These are phyloP conservation scores for Butastur rufipennis DNA, from an alignment of 2,113 vertebrate genomes.

Conservation along the genomic window DNA sequence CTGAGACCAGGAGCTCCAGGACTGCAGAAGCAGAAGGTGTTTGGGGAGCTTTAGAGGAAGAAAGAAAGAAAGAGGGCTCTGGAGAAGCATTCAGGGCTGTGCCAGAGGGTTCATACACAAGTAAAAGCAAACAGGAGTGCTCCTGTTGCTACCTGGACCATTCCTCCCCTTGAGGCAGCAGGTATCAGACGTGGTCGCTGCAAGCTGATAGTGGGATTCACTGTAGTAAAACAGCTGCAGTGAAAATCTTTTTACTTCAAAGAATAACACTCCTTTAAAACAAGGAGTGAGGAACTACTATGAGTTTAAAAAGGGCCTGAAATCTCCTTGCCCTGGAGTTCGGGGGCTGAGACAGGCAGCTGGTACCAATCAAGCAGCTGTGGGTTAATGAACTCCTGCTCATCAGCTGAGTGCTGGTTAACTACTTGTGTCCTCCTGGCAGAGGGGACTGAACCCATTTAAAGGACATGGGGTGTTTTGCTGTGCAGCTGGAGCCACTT, in stretches of 20 bases:
- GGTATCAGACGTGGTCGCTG: too few species aligned
- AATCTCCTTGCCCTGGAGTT: not conserved
- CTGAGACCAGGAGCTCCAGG: not conserved
- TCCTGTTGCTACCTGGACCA: not conserved
- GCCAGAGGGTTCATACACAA: accelerated
- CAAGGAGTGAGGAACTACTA: not conserved
- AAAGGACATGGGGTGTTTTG: not conserved
- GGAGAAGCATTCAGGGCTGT: not conserved
- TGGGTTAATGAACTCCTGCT: not conserved
- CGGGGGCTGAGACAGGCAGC: not conserved
- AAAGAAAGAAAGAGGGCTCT: not conserved
- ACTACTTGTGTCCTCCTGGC: not conserved
- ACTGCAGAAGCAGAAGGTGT: not conserved
- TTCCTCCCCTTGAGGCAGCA: not conserved
- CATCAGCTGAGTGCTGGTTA: not conserved
- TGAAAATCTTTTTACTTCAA: not conserved
- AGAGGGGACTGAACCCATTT: not conserved
- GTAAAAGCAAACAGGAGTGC: not conserved
- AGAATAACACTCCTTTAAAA: not conserved
- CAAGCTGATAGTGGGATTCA: not conserved
- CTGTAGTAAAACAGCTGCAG: not conserved
- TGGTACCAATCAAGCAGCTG: not conserved
- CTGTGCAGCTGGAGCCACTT: not conserved
- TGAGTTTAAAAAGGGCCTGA: not conserved
- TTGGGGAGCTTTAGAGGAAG: not conserved